Conservation (phyloP, 2,113 vertebrate genomes). For the Neofelis nebulosa region DNA sequence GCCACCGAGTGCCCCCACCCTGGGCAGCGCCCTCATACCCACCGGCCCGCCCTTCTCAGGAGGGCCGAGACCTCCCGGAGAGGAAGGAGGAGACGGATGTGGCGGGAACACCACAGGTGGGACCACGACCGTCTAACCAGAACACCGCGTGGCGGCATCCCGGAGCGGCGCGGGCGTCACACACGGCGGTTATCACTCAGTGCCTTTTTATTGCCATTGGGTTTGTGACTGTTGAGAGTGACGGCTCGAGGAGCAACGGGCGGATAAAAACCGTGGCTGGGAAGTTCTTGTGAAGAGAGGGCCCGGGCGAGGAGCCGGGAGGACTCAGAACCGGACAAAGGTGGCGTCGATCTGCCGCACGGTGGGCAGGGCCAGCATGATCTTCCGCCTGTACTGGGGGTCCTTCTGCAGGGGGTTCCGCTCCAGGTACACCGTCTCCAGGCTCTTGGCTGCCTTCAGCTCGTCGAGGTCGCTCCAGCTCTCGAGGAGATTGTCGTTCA, state of each 20-base stretch:
- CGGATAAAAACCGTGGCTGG: constrained; percentile 72
- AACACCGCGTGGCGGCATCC: constrained; percentile 70
- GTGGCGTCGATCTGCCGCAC: constrained; percentile 98
- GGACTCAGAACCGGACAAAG: constrained; percentile 95
- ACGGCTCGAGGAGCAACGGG: constrained; percentile 72
- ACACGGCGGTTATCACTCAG: constrained; percentile 67
- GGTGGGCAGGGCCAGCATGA: constrained; percentile 95
- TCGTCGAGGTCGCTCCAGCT: constrained; percentile 98
- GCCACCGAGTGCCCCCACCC: not conserved
- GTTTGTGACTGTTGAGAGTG: constrained; percentile 71
- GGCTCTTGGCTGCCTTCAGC: constrained; percentile 92
- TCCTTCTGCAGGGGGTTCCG: constrained; percentile 97
- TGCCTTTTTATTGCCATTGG: constrained; percentile 78
- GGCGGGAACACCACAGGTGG: not conserved
- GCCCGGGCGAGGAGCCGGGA: not conserved
- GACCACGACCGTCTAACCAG: not conserved
- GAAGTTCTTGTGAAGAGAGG: constrained; percentile 41
- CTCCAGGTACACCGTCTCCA: constrained; percentile 98
- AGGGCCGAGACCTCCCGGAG: not conserved
- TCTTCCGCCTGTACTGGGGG: constrained; percentile 97
- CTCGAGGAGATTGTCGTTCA: constrained; percentile 98
- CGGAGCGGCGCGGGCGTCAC: constrained; percentile 66
- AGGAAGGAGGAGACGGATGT: not conserved
- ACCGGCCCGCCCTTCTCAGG: accelerated
- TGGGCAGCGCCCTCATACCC: not conserved